Percentiles rank a stretch among this genome's conserved stretches.
phyloP scores from a whole-genome alignment of 2,888 invertebrate species.

The Andricus curvator region DNA sequence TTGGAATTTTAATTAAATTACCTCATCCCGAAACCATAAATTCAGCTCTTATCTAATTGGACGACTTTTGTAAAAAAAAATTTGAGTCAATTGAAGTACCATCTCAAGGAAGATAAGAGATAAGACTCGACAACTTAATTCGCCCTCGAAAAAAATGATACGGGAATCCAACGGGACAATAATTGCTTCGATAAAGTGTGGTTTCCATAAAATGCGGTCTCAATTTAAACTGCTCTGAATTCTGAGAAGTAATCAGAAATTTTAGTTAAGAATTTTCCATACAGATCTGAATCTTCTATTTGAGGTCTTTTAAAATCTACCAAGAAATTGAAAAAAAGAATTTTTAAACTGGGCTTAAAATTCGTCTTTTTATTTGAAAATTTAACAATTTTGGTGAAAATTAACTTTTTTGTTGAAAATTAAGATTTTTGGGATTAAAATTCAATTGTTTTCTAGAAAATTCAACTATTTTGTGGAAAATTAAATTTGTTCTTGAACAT shows the following conservation, averaged over 20 bases:
- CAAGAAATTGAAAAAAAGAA: too few relatives aligned
- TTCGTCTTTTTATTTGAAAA: too few relatives aligned
- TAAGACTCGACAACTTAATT: slow-evolving; percentile 31
- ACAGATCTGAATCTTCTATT: too few relatives aligned
- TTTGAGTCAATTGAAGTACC: slow-evolving; percentile 10
- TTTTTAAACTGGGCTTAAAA: too few relatives aligned
- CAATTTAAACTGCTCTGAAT: slow-evolving; percentile 5
- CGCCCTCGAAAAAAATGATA: slow-evolving; percentile 4
- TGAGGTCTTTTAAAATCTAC: too few relatives aligned
- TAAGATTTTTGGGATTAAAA: too few relatives aligned
- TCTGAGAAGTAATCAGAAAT: not conserved
- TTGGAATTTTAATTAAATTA: slow-evolving; percentile 31
- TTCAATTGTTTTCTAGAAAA: too few relatives aligned
- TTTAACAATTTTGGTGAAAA: too few relatives aligned
- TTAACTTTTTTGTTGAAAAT: too few relatives aligned
- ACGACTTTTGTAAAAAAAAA: not conserved
- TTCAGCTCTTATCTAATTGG: slow-evolving; percentile 10
- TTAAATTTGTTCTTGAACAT: too few relatives aligned
- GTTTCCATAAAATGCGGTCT: slow-evolving; percentile 1
- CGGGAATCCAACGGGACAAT: slow-evolving; percentile 30
- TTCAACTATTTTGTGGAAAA: too few relatives aligned
- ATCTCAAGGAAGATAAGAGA: slow-evolving; percentile 20
- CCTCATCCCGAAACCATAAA: not conserved
- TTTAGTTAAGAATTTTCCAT: not conserved
- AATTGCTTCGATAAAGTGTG: slow-evolving; percentile 27